phyloP scores from a whole-genome alignment of 1,140 invertebrate genomes.

The Megalopta genalis region DNA sequence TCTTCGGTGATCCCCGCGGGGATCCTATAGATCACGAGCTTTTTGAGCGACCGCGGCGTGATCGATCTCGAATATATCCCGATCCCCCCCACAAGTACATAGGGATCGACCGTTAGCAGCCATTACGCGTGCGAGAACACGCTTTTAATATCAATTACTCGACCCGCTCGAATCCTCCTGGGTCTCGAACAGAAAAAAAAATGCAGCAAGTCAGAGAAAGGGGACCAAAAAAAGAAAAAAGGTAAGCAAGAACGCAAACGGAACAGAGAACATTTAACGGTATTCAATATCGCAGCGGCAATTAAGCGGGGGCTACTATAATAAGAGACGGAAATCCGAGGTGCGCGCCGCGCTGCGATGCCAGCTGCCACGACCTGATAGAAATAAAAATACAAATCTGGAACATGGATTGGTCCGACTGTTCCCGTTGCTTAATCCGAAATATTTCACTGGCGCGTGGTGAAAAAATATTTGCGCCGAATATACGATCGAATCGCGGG shows the following conservation, averaged over 20 bases:
- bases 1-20: background rate
- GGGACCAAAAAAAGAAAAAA: no score
- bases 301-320: no score
- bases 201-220: no score
- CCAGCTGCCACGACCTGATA: background rate
- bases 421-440: background rate
- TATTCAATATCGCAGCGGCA: no score
- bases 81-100: background rate
- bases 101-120: conserved; percentile 1
- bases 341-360: no score
- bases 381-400: background rate
- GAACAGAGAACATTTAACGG: no score
- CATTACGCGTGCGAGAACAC: background rate
- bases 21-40: background rate
- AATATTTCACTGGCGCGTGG: background rate
- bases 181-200: no score
- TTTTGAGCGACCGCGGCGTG: conserved; percentile 12
- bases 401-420: background rate
- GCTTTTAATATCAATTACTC: conserved; percentile 57
- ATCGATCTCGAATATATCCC: background rate
- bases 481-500: no score
- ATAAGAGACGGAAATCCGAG: conserved; percentile 7
- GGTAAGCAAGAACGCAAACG: no score
- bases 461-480: no score
- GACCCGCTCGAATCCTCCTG: no score